Conservation (phyloP, 2,113 vertebrate genomes). For the Psilopogon haemacephalus region DNA sequence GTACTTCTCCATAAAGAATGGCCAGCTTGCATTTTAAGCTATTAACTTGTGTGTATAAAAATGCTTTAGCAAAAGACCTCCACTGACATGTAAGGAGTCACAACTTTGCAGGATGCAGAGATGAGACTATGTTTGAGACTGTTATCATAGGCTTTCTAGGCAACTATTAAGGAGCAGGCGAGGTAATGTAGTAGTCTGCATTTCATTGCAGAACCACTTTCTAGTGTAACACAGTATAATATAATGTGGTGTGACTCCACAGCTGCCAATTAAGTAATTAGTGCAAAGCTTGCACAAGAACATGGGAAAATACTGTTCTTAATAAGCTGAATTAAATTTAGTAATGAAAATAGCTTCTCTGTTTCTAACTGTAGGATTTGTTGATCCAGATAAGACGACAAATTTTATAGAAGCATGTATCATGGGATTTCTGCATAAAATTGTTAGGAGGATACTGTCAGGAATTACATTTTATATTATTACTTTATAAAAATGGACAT, state of each 20-base stretch:
- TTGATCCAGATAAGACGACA: background rate
- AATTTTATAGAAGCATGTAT: background rate
- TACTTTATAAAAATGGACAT: constrained; percentile 12
- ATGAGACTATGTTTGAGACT: background rate
- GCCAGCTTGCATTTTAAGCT: background rate
- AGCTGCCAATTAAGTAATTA: background rate
- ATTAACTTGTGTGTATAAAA: background rate
- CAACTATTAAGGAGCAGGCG: background rate
- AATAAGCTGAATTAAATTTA: background rate
- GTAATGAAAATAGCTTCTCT: background rate
- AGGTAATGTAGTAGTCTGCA: background rate
- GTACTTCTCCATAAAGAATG: background rate
- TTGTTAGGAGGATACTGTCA: background rate
- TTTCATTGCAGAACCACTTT: background rate
- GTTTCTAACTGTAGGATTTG: background rate
- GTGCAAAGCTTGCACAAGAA: background rate
- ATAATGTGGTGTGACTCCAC: background rate
- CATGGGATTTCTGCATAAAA: background rate
- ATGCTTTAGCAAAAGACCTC: background rate
- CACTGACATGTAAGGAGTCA: background rate
- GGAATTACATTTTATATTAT: background rate
- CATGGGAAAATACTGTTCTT: background rate
- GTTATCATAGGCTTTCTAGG: background rate
- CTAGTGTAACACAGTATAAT: background rate
- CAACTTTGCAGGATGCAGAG: background rate